These are phyloP conservation scores for Bombus soroeensis DNA, from an alignment of 1,140 invertebrate genomes.

Conservation along the genomic window DNA sequence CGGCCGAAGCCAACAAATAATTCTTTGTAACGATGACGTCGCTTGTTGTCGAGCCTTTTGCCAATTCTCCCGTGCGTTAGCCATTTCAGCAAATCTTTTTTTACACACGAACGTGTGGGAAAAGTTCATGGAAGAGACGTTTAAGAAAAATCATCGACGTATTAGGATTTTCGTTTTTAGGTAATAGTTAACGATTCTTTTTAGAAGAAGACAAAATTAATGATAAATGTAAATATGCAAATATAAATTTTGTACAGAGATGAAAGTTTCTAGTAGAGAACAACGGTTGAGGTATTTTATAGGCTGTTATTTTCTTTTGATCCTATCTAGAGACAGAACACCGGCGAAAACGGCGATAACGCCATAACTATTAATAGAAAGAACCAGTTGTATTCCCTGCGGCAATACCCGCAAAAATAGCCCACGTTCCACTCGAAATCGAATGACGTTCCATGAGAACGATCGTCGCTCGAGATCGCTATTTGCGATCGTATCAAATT, in stretches of 20 bases:
- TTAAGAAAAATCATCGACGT: neutral
- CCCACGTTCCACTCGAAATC: constrained; percentile 20
- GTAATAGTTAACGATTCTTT: neutral
- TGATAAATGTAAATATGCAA: too few species aligned
- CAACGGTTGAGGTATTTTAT: neutral
- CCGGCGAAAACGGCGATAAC: constrained; percentile 60
- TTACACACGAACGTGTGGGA: too few species aligned
- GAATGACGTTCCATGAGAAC: constrained; percentile 18
- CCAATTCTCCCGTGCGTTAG: neutral
- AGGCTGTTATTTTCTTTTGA: constrained; percentile 7
- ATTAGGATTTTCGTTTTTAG: neutral
- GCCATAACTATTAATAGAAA: constrained; percentile 68
- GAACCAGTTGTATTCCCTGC: constrained; percentile 48
- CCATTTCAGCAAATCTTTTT: neutral
- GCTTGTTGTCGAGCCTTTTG: neutral
- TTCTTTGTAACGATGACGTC: constrained; percentile 22
- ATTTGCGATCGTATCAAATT: too few species aligned
- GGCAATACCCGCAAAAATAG: constrained; percentile 49
- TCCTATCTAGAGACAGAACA: neutral
- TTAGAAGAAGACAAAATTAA: neutral
- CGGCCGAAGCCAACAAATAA: neutral
- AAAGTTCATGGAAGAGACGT: too few species aligned
- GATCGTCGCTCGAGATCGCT: neutral
- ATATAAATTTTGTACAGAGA: neutral
- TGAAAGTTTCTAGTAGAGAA: neutral